A percentile compares a stretch with the other conserved stretches of the same genome.
phyloP scores from a whole-genome alignment of 1,140 invertebrate genomes.

The Melanaphis sacchari region DNA sequence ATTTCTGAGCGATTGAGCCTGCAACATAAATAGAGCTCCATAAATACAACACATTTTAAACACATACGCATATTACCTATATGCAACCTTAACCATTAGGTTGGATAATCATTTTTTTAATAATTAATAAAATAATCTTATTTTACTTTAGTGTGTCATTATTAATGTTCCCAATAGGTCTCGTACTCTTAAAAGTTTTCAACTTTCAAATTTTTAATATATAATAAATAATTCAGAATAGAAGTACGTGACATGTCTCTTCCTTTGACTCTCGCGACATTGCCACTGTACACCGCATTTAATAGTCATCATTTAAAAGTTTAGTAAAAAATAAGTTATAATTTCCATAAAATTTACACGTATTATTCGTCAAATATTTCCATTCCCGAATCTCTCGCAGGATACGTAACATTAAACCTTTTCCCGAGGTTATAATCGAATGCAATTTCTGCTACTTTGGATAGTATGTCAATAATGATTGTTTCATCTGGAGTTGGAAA shows the following conservation, averaged over 20 bases:
- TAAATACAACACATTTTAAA: neutral
- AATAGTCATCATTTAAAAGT: neutral
- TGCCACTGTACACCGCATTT: too few species aligned
- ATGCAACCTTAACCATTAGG: too few species aligned
- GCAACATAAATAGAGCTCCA: neutral
- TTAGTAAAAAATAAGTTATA: neutral
- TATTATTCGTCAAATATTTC: neutral
- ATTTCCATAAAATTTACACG: neutral
- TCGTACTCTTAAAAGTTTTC: neutral
- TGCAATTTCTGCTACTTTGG: neutral
- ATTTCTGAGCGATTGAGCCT: neutral
- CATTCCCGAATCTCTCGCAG: neutral
- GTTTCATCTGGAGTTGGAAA: neutral
- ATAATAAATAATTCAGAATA: neutral
- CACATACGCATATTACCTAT: too few species aligned
- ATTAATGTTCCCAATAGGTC: neutral
- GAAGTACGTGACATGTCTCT: too few species aligned
- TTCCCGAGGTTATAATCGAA: constrained; percentile 39
- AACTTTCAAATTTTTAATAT: neutral
- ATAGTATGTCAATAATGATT: neutral
- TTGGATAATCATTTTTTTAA: neutral
- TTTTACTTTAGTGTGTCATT: neutral
- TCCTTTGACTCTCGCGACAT: too few species aligned
- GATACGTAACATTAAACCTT: neutral
- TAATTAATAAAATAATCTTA: too few species aligned